Evolutionary conservation across 2,113 vertebrate genomes (phyloP), one percentile per base, ranked within the genome.

Genomic region (Sprattus sprattus): DNA sequence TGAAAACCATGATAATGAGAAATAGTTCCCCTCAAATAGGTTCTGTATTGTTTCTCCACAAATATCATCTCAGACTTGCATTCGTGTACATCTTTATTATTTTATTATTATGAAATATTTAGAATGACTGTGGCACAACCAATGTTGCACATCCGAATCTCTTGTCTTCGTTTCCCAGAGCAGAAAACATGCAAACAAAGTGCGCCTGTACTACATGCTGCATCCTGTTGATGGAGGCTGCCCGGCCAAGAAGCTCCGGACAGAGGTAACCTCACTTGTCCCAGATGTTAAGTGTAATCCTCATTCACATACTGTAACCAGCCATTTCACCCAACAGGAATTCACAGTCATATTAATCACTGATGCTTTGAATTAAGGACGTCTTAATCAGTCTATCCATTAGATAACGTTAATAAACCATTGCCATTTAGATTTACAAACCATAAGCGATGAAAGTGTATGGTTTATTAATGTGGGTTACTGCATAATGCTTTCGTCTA

Each of bases 141-240:
- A 39, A 39, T 60, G 6, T 71, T 25, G 0, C 28, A 71, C 11
- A 16, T 78, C 71, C 28, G 2, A 39, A 78, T 78, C 11, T 16
- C n/a, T 80, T 47, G 16, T 88, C 84, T 60, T 91, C 25, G 25
- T 78, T 87, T 39, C 86, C 2, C 93, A 99, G 97, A 99, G 97
- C 92, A 97, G 97, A 92, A 99, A 98, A 90, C 97, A 99, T 82
- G 97, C 97, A 88, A 99, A 97, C 93, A 99, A 98, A 93, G 97
- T 99, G 67, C 96, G 97, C 0, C 95, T 98, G 71, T 98, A 98
- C 91, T 97, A 97, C 87, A 99, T 99, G 97, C 94, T 99, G 15
- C 97, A 99, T 83, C 97, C 97, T 16, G 64, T 95, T 75, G 97
- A 99, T 0, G 97, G 97, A 89, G 97, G 97, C 83, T 97, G 97